Conservation (phyloP, 2,113 vertebrate species). For the Salvator merianae region DNA sequence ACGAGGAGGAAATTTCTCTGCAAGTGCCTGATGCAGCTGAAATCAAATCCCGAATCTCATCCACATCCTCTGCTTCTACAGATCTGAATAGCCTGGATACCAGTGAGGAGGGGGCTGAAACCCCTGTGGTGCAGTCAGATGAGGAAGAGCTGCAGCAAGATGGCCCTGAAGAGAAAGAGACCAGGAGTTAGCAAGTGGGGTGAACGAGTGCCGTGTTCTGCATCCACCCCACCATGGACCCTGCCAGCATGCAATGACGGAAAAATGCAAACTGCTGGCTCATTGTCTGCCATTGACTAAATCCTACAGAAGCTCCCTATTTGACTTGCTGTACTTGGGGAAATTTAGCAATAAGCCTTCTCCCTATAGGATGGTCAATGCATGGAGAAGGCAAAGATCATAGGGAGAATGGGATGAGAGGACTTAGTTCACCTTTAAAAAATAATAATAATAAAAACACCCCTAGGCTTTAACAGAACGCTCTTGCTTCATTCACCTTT, state of each 20-base stretch:
- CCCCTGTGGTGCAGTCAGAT: conserved; percentile 88
- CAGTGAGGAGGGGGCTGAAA: conserved; percentile 80
- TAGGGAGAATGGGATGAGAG: conserved; percentile 29
- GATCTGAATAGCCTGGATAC: conserved; percentile 84
- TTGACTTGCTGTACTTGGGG: conserved; percentile 46
- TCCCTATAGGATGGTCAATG: conserved; percentile 17
- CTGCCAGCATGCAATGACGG: conserved; percentile 38
- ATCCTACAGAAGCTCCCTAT: not conserved
- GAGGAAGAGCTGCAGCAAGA: conserved; percentile 85
- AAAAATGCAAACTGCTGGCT: conserved; percentile 41
- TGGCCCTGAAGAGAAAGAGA: conserved; percentile 67
- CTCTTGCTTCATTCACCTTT: conserved; percentile 38
- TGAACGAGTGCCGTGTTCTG: conserved; percentile 24
- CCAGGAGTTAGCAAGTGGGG: conserved; percentile 70
- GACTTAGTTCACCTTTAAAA: conserved; percentile 6
- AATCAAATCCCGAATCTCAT: conserved; percentile 81
- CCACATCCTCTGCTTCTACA: conserved; percentile 84
- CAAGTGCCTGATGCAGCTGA: conserved; percentile 67
- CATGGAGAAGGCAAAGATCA: conserved; percentile 17
- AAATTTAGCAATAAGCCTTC: conserved; percentile 22
- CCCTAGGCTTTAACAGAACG: conserved; percentile 67
- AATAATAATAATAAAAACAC: conserved; percentile 48
- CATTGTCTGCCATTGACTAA: conserved; percentile 14
- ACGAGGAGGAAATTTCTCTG: conserved; percentile 73
- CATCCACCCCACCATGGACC: conserved; percentile 48